Percentiles rank a stretch among this genome's conserved stretches.
These are phyloP conservation scores for Harpalus rufipes DNA, from an alignment of 2,888 invertebrate genomes.

Conservation along the genomic window DNA sequence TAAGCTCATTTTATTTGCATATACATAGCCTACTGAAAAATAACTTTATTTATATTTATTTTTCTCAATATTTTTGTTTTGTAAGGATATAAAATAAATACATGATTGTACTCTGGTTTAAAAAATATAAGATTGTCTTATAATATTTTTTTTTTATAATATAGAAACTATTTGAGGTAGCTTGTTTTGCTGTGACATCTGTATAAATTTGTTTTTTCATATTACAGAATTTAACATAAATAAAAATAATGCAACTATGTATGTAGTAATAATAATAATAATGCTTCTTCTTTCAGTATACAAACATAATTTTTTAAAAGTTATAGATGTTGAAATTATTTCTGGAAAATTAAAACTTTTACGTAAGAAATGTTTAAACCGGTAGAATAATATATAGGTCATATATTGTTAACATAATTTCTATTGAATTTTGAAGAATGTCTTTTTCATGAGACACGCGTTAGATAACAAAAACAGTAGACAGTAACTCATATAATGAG, in stretches of 20 bases:
- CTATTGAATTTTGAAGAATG: background rate
- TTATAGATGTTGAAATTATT: background rate
- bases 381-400: background rate
- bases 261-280: background rate
- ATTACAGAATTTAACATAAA: background rate
- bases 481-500: slow-evolving; percentile 40
- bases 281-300: background rate
- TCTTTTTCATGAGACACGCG: background rate
- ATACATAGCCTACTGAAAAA: too few relatives aligned
- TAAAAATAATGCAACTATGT: background rate
- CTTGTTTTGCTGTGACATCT: too few relatives aligned
- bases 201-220: background rate
- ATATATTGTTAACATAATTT: background rate
- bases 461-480: slow-evolving; percentile 29
- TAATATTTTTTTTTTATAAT: too few relatives aligned
- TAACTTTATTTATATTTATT: too few relatives aligned
- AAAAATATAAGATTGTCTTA: too few relatives aligned
- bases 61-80: too few relatives aligned
- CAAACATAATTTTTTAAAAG: background rate
- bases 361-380: background rate
- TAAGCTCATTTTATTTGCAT: too few relatives aligned
- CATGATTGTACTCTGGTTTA: too few relatives aligned
- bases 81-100: too few relatives aligned
- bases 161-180: too few relatives aligned
- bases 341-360: background rate